These are phyloP conservation scores for Noctilio leporinus DNA, from an alignment of 2,113 vertebrate species.

Conservation along the genomic window DNA sequence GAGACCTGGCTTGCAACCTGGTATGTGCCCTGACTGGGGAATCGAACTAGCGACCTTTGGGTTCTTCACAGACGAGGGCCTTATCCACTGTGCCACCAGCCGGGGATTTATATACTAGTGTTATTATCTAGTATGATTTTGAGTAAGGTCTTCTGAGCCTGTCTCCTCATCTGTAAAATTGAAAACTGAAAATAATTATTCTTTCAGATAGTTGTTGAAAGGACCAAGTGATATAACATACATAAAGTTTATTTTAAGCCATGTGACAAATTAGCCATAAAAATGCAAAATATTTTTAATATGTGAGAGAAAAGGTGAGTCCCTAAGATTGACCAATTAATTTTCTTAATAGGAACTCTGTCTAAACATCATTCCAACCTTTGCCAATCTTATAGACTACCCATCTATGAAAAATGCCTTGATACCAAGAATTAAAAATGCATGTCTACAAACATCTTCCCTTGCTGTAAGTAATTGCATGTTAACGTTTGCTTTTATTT, in stretches of 20 bases:
- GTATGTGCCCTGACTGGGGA: too few species aligned
- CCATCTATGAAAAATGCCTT: conserved; percentile 99
- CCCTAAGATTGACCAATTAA: conserved; percentile 14
- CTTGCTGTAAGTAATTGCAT: conserved; percentile 89
- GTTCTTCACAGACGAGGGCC: too few species aligned
- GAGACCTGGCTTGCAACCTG: too few species aligned
- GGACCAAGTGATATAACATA: not conserved
- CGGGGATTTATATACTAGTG: too few species aligned
- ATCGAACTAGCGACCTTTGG: too few species aligned
- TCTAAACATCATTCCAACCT: conserved; percentile 97
- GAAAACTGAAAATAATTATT: not conserved
- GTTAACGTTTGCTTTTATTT: conserved; percentile 12
- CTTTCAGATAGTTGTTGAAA: conserved; percentile 9
- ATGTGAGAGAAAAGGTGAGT: not conserved
- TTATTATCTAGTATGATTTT: not conserved
- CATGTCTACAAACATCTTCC: conserved; percentile 96
- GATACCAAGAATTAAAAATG: conserved; percentile 96
- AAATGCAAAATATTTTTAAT: not conserved
- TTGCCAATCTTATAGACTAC: conserved; percentile 98
- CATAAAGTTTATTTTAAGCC: not conserved
- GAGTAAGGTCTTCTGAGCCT: not conserved
- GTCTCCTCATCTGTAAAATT: not conserved
- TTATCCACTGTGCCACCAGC: too few species aligned
- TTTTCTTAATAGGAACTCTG: conserved; percentile 90
- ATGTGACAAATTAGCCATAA: not conserved